Base-by-base conservation (phyloP, 2,888 invertebrate species). In the Scaptodrosophila latifasciaeformis region DNA sequence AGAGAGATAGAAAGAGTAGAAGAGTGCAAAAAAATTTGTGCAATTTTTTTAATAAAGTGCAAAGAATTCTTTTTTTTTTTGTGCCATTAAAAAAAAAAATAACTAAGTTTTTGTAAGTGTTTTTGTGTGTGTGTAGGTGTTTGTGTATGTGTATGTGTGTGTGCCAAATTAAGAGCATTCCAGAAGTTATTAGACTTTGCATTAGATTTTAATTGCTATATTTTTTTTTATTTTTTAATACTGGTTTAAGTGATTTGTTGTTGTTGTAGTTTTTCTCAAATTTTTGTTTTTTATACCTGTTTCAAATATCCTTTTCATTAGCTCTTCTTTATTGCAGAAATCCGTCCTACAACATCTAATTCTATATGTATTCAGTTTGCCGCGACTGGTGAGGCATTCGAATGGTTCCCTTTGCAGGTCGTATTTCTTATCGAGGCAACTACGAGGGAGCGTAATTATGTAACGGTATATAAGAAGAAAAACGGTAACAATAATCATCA, bases 301-400 rank as follows among this genome's bases (percentile, higher is more conserved):
- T 67, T 80, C 72, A 75, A 85, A 82, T 76, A 79, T 80, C 84
- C 82, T 81, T 77, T 78, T 83, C 75, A 86, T 78, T 68, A 86
- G 70, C 75, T 83, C 84, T 72, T 86, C 82, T 78, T 84, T 86
- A 83, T 87, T 87, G 86, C 87, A 87, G 84, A 83, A 86, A 82
- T 86, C 86, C 67, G 74, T 81, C 65, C 78, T 80, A 83, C 86
- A 86, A 85, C 87, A 86, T 67, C 83, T 75, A 77, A 86, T 81
- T 80, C 72, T 84, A 85, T 76, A 86, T 65, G 82, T 63, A 75
- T 85, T 70, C 69, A 81, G 70, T 82, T 84, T 86, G 69, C 82
- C 79, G 80, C 78, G 84, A 79, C 80, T 85, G 65, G 85, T 79
- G 70, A 86, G 84, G 82, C 87, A 87, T 82, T 86, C 85, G 65